Evolutionary conservation across 2,888 invertebrate genomes (phyloP).

Genomic region (Nephrotoma guestfalica): DNA sequence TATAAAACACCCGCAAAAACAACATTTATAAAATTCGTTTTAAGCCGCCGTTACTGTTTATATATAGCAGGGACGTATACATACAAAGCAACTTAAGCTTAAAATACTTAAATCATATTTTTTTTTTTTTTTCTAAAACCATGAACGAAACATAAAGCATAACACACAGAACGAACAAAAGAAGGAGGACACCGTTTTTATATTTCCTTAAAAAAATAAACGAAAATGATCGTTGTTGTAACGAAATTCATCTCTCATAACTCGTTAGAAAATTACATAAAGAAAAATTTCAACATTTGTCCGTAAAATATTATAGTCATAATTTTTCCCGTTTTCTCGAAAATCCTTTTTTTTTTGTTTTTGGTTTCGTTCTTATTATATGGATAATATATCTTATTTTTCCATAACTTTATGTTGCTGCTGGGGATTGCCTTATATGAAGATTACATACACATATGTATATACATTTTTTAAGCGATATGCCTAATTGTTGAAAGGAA

Average conservation of each 20-base stretch:
- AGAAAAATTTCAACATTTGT: conserved; percentile 4
- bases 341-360: background rate
- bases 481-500: background rate
- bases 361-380: background rate
- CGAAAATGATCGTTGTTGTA: background rate
- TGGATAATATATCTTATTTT: background rate
- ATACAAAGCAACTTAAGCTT: background rate
- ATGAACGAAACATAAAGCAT: background rate
- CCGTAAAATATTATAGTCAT: background rate
- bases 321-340: background rate
- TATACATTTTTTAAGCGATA: background rate
- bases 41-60: background rate
- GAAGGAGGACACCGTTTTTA: background rate
- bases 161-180: background rate
- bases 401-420: background rate
- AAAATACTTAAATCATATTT: background rate
- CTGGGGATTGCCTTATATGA: background rate
- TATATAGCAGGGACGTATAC: background rate
- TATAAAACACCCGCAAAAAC: background rate
- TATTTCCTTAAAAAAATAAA: background rate
- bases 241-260: background rate
- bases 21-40: background rate
- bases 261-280: background rate
- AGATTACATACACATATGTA: background rate
- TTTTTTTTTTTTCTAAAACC: background rate